Base-by-base conservation (phyloP, 2,888 invertebrate genomes). In the Branchellion lobata region DNA sequence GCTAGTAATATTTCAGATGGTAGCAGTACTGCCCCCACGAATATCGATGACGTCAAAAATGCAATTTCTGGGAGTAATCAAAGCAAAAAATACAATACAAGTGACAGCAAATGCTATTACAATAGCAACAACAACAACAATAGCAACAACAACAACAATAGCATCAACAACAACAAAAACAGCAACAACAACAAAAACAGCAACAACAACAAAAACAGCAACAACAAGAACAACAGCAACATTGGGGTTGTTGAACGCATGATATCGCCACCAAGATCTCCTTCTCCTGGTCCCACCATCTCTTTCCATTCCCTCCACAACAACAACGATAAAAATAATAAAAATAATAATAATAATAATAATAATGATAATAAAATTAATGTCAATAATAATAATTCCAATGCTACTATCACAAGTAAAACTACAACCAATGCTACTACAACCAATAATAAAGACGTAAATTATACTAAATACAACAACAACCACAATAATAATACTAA, bases 201-300 rank as follows among this genome's bases (percentile, higher is more conserved):
- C 14, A 69, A 69, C 69, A 69, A 69, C 69, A 24, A 24, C 33
- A 69, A 24, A 3, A 69, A 69, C 69, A 69, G 29, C 69, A 29
- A 69, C 34, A 69, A 34, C 69, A 69, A 69, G 27, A 27, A 14
- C n/a, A 5, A 5, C 18, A 69, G 24, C 34, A 24, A 34, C 29
- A 36, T 34, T 24, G 33, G 34, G 8, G 47, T 65, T 5, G 79
- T 79, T 40, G 75, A 79, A 31, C 33, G 79, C 11, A 36, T 79
- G 65, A 57, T 79, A 5, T 74, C 79, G 24, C 75, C 79, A 33
- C 79, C 79, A 0, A 27, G 75, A 14, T 79, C 79, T 11, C 79
- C 79, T 24, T 79, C 79, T 1, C 79, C 79, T 34, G 29, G 31
- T 53, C 40, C 36, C 21, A 21, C 34, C 36, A 24, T n/a, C 65